Evolutionary conservation across 2,797 vertebrate genomes (phyloP).

Genomic region (Hemitrygon akajei): DNA sequence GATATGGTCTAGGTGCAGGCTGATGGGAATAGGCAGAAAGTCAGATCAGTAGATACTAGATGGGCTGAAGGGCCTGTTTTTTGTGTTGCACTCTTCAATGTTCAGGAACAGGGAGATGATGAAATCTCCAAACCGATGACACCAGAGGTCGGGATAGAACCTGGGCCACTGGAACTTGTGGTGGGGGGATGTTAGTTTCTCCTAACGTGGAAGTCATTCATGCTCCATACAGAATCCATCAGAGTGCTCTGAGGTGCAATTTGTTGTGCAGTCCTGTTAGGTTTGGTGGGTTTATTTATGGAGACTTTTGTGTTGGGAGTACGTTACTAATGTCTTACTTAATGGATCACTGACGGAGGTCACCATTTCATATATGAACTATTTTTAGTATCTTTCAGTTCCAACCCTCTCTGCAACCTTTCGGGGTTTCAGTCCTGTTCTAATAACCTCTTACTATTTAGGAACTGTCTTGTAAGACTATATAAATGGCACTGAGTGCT

Average conservation of each 20-base stretch:
- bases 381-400: conserved; percentile 17
- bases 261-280: background rate
- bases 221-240: too few species aligned
- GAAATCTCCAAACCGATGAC: too few species aligned
- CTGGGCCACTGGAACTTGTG: too few species aligned
- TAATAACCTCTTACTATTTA: background rate
- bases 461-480: background rate
- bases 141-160: too few species aligned
- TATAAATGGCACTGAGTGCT: background rate
- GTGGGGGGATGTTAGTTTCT: too few species aligned
- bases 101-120: too few species aligned
- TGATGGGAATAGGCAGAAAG: too few species aligned
- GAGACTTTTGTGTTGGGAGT: background rate
- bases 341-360: background rate
- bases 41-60: too few species aligned
- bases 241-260: background rate
- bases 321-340: background rate
- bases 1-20: too few species aligned
- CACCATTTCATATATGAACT: background rate
- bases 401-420: background rate
- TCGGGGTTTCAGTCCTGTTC: background rate
- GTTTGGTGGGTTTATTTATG: background rate
- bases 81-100: too few species aligned
- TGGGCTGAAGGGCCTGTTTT: too few species aligned
- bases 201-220: too few species aligned